Evolutionary conservation across 2,888 invertebrate genomes (phyloP).

Genomic region (Drosophila sordidula): DNA sequence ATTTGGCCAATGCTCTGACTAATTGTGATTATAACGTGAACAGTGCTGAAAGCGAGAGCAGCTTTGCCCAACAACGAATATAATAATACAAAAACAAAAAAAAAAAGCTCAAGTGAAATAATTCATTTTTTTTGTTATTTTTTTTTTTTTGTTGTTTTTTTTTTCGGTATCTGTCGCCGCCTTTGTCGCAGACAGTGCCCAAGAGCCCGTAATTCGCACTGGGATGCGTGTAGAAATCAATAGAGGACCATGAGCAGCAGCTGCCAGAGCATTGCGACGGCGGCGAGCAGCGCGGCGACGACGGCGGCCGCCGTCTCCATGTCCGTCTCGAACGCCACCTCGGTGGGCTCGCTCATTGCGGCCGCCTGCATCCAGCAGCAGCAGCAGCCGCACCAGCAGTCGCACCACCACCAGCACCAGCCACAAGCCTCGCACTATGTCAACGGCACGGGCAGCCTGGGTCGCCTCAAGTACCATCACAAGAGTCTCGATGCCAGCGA

Average conservation of each 20-base stretch:
- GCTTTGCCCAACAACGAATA: background rate
- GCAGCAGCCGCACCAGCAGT: constrained; percentile 11
- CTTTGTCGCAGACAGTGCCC: constrained; percentile 7
- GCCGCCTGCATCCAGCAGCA: constrained; percentile 63
- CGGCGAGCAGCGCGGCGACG: constrained; percentile 65
- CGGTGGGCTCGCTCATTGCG: constrained; percentile 68
- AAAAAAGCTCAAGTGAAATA: background rate
- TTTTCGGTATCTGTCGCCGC: constrained; percentile 60
- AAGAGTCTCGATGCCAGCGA: constrained; percentile 85
- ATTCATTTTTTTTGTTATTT: no score
- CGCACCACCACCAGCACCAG: constrained; percentile 43
- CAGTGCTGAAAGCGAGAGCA: constrained; percentile 15
- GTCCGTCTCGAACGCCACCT: constrained; percentile 71
- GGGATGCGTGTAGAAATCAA: constrained; percentile 72
- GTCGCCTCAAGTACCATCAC: constrained; percentile 82
- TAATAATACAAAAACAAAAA: no score
- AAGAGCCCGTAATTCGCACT: constrained; percentile 16
- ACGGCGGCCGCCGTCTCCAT: constrained; percentile 70
- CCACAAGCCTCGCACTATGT: constrained; percentile 71
- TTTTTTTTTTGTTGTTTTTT: constrained; percentile 18
- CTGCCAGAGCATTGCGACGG: constrained; percentile 81
- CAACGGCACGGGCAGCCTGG: constrained; percentile 84
- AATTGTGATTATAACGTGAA: constrained; percentile 48
- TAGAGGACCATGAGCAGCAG: constrained; percentile 81
- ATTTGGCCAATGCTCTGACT: constrained; percentile 54